Base-by-base conservation (phyloP, 1,140 invertebrate species). In the Drosophila ironensis region DNA sequence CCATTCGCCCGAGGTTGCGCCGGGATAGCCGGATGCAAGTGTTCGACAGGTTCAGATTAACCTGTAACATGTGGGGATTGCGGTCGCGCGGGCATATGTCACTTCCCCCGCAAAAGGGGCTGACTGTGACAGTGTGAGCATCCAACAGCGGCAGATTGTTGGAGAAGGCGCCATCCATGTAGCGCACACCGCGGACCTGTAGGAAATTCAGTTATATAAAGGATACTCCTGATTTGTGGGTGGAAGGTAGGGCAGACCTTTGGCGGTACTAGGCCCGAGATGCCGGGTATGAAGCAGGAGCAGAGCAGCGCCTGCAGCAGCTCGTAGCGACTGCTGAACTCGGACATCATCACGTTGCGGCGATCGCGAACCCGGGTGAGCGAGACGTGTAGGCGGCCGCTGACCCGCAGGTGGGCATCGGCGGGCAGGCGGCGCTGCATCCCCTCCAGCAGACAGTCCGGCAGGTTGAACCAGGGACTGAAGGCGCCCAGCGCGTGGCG, bases 121-220 rank as follows among this genome's bases (percentile, higher is more conserved):
- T 98, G 14, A 99, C 96, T 0, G 98, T 99, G 53, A 99, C 95
- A 0, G 98, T 99, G 82, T 98, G 95, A 87, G 97, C 95, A 90
- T 99, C 97, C 8, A 99, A 89, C 1, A 96, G 94, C 0, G 98
- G 98, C 66, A 99, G 91, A 92, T 99, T 99, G 80, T 99, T 95
- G 47, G 96, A 98, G 82, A 98, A 96, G 3, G 98, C 98, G 25
- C 98, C 98, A 90, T 99, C 98, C 92, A 99, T 97, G 88, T 99
- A 99, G 12, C 96, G 92, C 25, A 95, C 94, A 16, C 97, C 98
- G 75, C 95, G 94, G 89, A 97, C 98, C 56, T 60, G 14, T 11
- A 30, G 11, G 28, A 30, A 2, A 30, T n/a, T n/a, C n/a, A n/a
- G n/a, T n/a, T n/a, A n/a, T n/a, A n/a, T n/a, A 22, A 22, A 22